phyloP scores from a whole-genome alignment of 2,888 invertebrate genomes.

The Liposcelis brunnea region DNA sequence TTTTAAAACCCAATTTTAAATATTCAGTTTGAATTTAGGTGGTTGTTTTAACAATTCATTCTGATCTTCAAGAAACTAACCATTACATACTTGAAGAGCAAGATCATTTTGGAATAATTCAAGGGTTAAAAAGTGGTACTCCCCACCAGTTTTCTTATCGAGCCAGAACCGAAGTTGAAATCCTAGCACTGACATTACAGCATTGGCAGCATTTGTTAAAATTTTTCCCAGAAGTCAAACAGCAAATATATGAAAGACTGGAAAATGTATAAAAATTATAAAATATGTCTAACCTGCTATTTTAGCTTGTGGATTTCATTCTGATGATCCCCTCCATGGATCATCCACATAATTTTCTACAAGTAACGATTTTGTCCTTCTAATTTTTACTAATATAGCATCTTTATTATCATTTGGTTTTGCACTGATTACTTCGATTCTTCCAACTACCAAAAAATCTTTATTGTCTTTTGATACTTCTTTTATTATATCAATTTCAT shows the following conservation, averaged over 20 bases:
- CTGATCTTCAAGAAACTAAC: slow-evolving; percentile 32
- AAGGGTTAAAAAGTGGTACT: slow-evolving; percentile 35
- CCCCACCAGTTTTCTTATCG: slow-evolving; percentile 37
- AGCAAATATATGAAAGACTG: slow-evolving; percentile 17
- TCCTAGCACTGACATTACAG: slow-evolving; percentile 31
- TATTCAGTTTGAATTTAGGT: too few species aligned
- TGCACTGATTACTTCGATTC: slow-evolving; percentile 45
- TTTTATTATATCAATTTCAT: slow-evolving; percentile 63
- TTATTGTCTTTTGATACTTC: slow-evolving; percentile 47
- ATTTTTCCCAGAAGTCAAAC: slow-evolving; percentile 21
- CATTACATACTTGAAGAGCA: slow-evolving; percentile 34
- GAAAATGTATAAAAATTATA: background rate
- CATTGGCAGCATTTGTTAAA: slow-evolving; percentile 33
- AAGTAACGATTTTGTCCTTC: slow-evolving; percentile 48
- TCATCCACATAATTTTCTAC: slow-evolving; percentile 51
- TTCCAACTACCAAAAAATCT: slow-evolving; percentile 46
- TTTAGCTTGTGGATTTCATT: background rate
- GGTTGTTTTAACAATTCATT: slow-evolving; percentile 23
- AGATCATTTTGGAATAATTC: slow-evolving; percentile 37
- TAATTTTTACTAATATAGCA: slow-evolving; percentile 33
- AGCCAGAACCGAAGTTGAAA: slow-evolving; percentile 33
- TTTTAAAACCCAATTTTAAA: too few species aligned
- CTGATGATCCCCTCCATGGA: slow-evolving; percentile 26
- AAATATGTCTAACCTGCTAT: background rate
- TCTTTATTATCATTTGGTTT: slow-evolving; percentile 33